Base-by-base conservation (phyloP, 2,113 vertebrate genomes). In the Piliocolobus tephrosceles region DNA sequence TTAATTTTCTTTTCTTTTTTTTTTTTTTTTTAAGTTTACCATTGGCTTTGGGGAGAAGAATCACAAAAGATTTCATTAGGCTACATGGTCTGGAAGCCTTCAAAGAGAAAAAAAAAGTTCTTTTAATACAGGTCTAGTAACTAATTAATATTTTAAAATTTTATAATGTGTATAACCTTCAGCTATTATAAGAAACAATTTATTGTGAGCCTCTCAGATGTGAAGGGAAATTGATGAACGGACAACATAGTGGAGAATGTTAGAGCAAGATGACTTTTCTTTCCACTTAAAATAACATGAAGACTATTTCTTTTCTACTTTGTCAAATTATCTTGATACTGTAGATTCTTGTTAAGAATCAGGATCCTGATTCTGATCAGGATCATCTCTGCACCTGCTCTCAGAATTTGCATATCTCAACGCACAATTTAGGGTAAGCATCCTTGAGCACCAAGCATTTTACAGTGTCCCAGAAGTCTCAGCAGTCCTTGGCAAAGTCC, bases 71-170 rank as follows among this genome's bases (percentile, higher is more conserved):
- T 97, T 97, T 98, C 95, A 40, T 92, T 94, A 95, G 87, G 86
- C 92, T 94, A 90, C 95, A 84, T 91, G 95, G 96, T 98, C 97
- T 92, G 95, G 94, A 95, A 98, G 92, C 98, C 97, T 98, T 98
- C 98, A 98, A 98, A 98, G 96, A 97, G 92, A 96, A 98, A 98
- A 97, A 97, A 64, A 96, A 97, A 97, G 91, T 97, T 98, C 43
- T 98, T 97, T 98, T 94, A 98, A 98, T 98, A 94, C 96, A 98
- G 96, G 88, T 98, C 92, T 98, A 97, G 97, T 96, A 97, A 98
- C 86, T 81, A 98, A 96, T 98, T 98, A 98, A 98, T 98, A 98
- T 97, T 98, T 98, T 98, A 95, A 98, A 97, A 96, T 93, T 97
- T 97, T 98, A 97, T 98, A 98, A 98, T 98, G 94, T 98, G 90